Percentiles rank a stretch among this genome's conserved stretches.
phyloP scores from a whole-genome alignment of 64 coral and sea anemone genomes.

The Catalaphyllia jardinei region DNA sequence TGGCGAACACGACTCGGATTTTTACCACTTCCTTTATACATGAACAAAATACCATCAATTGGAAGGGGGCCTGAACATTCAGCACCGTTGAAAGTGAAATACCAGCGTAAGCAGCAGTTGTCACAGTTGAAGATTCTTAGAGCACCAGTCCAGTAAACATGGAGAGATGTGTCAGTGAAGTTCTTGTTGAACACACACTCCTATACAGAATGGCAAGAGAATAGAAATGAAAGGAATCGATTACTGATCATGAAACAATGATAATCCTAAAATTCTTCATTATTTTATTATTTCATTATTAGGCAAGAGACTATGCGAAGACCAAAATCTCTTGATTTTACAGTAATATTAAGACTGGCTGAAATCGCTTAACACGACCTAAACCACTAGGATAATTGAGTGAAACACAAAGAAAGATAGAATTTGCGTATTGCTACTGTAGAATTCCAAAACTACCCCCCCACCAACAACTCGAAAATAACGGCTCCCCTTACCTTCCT shows the following conservation, averaged over 20 bases:
- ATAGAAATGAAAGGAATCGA: background rate
- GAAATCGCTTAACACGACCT: too few species aligned
- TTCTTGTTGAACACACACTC: background rate
- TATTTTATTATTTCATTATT: too few species aligned
- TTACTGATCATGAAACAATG: background rate
- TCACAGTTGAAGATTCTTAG: background rate
- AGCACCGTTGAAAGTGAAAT: constrained; percentile 7
- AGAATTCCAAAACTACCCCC: too few species aligned
- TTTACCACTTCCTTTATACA: background rate
- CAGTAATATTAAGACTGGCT: too few species aligned
- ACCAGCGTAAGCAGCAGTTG: background rate
- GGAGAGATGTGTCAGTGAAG: background rate
- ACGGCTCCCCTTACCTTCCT: too few species aligned
- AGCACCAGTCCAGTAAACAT: background rate
- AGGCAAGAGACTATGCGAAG: too few species aligned
- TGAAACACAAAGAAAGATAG: too few species aligned
- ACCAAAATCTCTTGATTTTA: too few species aligned
- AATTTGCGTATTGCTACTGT: too few species aligned
- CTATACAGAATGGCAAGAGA: background rate
- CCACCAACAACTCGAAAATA: too few species aligned
- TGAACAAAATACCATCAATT: background rate
- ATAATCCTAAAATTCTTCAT: too few species aligned
- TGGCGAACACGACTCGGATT: background rate
- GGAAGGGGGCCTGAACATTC: background rate
- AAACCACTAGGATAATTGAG: too few species aligned